Conservation (phyloP, 2,797 vertebrate species). For the Gorsachius magnificus region DNA sequence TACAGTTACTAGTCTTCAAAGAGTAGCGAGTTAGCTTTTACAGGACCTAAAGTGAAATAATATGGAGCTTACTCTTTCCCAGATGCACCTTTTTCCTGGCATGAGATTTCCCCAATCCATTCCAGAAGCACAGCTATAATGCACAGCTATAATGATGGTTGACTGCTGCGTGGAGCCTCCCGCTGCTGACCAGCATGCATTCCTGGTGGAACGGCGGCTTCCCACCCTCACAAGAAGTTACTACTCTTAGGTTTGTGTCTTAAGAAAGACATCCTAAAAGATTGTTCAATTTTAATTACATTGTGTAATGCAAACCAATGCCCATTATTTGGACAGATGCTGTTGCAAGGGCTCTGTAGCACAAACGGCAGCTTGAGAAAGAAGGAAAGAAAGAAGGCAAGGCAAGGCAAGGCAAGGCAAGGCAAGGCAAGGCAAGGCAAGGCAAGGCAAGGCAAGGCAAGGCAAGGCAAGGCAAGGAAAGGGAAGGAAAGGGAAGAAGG, state of each 20-base stretch:
- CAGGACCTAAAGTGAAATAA: slow-evolving; percentile 43
- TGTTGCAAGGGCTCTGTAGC: not conserved
- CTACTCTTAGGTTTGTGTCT: not conserved
- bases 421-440: no score
- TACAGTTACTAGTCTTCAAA: slow-evolving; percentile 29
- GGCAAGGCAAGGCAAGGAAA: rapidly evolving
- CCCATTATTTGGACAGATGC: not conserved
- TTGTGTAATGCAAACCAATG: not conserved
- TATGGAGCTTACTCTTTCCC: slow-evolving; percentile 4
- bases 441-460: no score
- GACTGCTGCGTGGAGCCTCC: not conserved
- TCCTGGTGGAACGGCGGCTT: not conserved
- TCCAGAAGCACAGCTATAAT: slow-evolving; percentile 41
- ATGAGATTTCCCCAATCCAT: not conserved
- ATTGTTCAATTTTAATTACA: not conserved
- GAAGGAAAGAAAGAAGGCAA: no score
- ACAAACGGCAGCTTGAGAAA: not conserved
- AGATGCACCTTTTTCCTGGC: slow-evolving; percentile 13
- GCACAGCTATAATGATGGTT: not conserved
- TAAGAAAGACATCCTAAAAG: not conserved
- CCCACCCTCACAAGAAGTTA: not conserved
- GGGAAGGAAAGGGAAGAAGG: no score
- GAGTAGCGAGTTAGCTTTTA: not conserved
- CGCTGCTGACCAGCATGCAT: not conserved
- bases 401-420: no score